These are phyloP conservation scores for Sinhomidia bicolor DNA, from an alignment of 2,888 invertebrate species.

Conservation along the genomic window DNA sequence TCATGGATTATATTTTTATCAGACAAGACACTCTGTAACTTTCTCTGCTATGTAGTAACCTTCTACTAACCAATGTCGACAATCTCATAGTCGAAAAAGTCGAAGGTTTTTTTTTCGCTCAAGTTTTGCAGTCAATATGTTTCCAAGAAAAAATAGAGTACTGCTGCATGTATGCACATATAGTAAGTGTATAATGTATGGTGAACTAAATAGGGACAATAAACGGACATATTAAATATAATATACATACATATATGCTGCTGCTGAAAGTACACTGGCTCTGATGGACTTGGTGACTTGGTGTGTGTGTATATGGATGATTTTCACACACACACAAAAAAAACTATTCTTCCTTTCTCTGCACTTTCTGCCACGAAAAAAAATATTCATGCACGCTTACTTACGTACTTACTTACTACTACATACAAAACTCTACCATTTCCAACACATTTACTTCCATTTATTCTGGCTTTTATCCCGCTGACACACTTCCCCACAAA, in stretches of 20 bases:
- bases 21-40: slow-evolving; percentile 12
- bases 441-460: slow-evolving; percentile 54
- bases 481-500: slow-evolving; percentile 48
- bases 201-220: neutral
- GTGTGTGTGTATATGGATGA: neutral
- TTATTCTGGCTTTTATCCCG: slow-evolving; percentile 31
- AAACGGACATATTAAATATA: too few species aligned
- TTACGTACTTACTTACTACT: too few species aligned
- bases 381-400: neutral
- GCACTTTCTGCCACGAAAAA: neutral
- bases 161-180: too few species aligned
- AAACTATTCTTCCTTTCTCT: neutral
- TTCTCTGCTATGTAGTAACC: neutral
- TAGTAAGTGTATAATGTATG: neutral
- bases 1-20: slow-evolving; percentile 37
- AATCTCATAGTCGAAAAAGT: neutral
- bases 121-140: slow-evolving; percentile 32
- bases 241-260: neutral
- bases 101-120: neutral
- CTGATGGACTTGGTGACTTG: neutral
- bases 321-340: slow-evolving; percentile 14
- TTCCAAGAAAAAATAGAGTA: neutral
- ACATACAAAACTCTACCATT: slow-evolving; percentile 23
- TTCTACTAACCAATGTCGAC: neutral
- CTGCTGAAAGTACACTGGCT: neutral